Base-by-base conservation (phyloP, 2,113 vertebrate genomes). In the Ailurus styani region DNA sequence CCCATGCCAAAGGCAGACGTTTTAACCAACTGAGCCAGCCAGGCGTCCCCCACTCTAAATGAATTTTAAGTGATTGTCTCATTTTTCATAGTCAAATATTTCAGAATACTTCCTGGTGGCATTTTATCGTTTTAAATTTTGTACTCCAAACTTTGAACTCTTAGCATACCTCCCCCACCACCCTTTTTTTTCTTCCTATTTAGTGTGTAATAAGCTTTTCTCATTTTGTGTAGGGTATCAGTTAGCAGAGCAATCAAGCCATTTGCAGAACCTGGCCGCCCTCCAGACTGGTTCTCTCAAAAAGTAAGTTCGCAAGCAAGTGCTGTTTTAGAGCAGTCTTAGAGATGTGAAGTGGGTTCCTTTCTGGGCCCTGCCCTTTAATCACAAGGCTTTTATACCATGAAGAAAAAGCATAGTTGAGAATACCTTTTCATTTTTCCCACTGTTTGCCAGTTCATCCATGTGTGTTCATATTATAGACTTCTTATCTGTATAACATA, bases 161-260 rank as follows among this genome's bases (percentile, higher is more conserved):
- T 91, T 20, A 87, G 14, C 6, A 4, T 75, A 60, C 6, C 60
- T 82, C 72, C 18, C 27, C 42, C 31, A 21, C 11, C 31, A 37
- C 2, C n/a, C 17, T 21, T 5, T 25, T 31, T 34, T 34, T 75
- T 88, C 77, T 42, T 57, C 4, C 37, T 47, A 2, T 88, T 96
- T 94, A 31, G 6, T 96, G 9, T 96, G 2, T 93, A 92, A 87
- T 89, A 79, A 52, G 4, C 10, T 96, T 7, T 1, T 97, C 87
- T 98, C 37, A 11, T 89, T 77, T 93, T 90, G 1, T 66, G 1
- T 78, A 99, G 99, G 99, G 99, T 99, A 64, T 99, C 99, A 68
- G 99, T 99, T 91, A 99, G 99, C 98, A 99, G 99, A 99, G 99
- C 99, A 95, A 99, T 99, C 99, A 99, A 99, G 97, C 99, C 99